Conservation (phyloP, 2,113 vertebrate species). For the Laterallus jamaicensis region DNA sequence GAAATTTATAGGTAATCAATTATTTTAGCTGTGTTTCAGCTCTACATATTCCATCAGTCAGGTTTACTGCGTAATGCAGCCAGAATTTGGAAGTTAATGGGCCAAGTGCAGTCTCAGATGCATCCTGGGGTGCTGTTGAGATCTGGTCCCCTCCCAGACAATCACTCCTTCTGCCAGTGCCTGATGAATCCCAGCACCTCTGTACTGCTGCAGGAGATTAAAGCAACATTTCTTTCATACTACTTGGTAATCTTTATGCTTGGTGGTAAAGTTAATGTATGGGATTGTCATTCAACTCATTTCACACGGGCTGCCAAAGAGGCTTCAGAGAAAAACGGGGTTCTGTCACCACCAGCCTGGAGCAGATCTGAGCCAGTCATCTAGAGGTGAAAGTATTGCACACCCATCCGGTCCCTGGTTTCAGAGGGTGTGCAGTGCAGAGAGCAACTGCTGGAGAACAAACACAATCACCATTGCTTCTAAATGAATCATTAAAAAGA, state of each 20-base stretch:
- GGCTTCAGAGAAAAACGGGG: background rate
- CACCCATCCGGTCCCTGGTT: background rate
- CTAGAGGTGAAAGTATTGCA: background rate
- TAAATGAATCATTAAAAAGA: background rate
- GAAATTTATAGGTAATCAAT: background rate
- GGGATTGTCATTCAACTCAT: constrained; percentile 38
- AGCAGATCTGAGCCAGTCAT: background rate
- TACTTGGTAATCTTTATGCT: constrained; percentile 50
- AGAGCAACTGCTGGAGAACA: background rate
- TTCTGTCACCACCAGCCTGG: background rate
- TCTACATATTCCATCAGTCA: background rate
- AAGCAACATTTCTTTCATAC: constrained; percentile 63
- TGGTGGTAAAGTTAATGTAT: constrained; percentile 60
- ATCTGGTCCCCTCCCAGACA: background rate
- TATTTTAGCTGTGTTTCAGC: background rate
- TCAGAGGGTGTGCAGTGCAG: background rate
- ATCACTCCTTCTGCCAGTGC: constrained; percentile 36
- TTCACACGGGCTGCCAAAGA: background rate
- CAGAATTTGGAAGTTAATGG: constrained; percentile 38
- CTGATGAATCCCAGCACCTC: constrained; percentile 22
- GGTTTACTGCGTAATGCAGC: background rate
- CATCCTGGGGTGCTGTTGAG: background rate
- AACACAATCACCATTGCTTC: fast-evolving
- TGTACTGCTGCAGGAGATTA: constrained; percentile 27
- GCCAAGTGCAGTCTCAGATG: background rate